Conservation (phyloP, 2,113 vertebrate genomes). For the Charadrius vociferus region DNA sequence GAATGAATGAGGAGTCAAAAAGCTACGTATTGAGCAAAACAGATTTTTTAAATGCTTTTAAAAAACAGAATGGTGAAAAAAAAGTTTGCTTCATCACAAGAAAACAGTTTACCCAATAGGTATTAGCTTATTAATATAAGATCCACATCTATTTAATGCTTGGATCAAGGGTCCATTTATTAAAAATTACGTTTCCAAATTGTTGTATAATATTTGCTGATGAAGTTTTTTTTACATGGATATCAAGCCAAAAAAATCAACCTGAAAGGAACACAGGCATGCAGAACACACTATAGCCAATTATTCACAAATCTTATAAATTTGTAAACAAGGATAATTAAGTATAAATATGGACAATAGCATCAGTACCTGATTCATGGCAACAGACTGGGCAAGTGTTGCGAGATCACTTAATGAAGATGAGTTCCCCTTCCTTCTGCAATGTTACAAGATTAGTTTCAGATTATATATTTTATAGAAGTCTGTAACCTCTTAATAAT, state of each 20-base stretch:
- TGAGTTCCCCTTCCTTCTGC: constrained; percentile 67
- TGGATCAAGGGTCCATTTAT: background rate
- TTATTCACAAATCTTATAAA: background rate
- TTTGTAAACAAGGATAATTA: background rate
- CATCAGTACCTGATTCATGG: constrained; percentile 64
- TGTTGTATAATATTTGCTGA: background rate
- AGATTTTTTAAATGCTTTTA: background rate
- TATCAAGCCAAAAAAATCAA: background rate
- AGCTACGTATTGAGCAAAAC: background rate
- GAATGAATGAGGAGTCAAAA: background rate
- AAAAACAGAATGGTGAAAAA: background rate
- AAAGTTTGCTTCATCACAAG: background rate
- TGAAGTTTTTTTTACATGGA: background rate
- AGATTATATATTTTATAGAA: background rate
- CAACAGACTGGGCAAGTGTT: background rate
- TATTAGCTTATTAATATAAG: background rate
- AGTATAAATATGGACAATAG: background rate
- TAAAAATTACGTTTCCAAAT: background rate
- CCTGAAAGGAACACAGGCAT: background rate
- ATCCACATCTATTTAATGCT: background rate
- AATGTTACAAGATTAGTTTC: background rate
- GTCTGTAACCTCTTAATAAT: background rate
- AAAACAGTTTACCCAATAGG: background rate
- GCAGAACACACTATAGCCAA: background rate
- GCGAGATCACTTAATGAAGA: constrained; percentile 67